Percentiles rank a stretch among this genome's conserved stretches.
These are phyloP conservation scores for Gymnorhina tibicen DNA, from an alignment of 2,113 vertebrate species.

Conservation along the genomic window DNA sequence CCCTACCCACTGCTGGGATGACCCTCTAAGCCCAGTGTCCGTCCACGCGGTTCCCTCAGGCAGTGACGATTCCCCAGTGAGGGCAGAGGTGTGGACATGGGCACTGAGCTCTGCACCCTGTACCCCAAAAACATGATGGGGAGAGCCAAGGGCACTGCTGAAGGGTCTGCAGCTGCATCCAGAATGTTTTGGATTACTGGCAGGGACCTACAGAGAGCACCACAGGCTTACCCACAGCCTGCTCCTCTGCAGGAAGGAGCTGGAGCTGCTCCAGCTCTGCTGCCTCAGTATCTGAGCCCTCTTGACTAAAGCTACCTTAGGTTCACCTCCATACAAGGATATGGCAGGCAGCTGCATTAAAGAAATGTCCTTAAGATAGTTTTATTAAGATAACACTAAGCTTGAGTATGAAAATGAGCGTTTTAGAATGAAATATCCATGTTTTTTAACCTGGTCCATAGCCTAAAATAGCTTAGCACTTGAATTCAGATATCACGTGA, in stretches of 20 bases:
- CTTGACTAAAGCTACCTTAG: not conserved
- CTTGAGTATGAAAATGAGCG: not conserved
- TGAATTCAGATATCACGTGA: not conserved
- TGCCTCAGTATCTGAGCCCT: not conserved
- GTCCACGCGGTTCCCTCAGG: accelerated
- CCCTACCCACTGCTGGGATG: not conserved
- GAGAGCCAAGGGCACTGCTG: accelerated
- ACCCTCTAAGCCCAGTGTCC: not conserved
- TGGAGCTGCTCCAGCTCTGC: not conserved
- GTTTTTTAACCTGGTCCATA: not conserved
- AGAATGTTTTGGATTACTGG: not conserved
- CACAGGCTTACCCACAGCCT: not conserved
- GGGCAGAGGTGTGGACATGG: not conserved
- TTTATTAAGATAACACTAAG: not conserved
- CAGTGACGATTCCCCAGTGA: accelerated
- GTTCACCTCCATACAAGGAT: not conserved
- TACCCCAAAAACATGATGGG: accelerated
- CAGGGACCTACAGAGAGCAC: not conserved
- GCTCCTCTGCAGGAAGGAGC: not conserved
- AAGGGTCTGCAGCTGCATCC: not conserved
- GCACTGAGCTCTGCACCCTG: not conserved
- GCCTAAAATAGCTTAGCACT: not conserved
- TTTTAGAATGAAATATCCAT: not conserved
- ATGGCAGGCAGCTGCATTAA: not conserved
- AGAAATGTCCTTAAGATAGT: not conserved